These are phyloP conservation scores for Perognathus longimembris DNA, from an alignment of 2,113 vertebrate species.

Conservation along the genomic window DNA sequence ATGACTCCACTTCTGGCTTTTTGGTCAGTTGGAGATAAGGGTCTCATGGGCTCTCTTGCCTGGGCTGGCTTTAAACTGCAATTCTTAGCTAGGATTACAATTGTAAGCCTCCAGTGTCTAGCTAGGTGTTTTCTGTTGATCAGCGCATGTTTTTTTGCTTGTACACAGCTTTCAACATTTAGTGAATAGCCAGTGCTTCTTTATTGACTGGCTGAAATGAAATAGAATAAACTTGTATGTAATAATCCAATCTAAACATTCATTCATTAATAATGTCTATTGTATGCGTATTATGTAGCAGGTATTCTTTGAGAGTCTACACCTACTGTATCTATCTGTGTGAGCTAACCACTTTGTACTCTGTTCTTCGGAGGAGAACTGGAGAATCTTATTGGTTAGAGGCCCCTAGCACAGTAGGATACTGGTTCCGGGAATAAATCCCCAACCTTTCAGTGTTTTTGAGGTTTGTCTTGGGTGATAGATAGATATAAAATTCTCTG, in stretches of 20 bases:
- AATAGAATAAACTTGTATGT: background rate
- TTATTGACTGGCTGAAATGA: background rate
- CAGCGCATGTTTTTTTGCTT: background rate
- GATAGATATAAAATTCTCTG: background rate
- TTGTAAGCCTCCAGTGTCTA: no score
- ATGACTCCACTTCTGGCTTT: no score
- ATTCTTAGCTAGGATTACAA: no score
- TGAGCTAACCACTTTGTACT: conserved; percentile 14
- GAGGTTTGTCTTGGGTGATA: background rate
- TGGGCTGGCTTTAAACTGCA: no score
- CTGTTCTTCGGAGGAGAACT: conserved; percentile 13
- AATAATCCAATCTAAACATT: background rate
- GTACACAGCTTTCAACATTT: background rate
- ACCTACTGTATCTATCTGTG: background rate
- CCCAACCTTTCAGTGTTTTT: conserved; percentile 34
- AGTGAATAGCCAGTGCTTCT: background rate
- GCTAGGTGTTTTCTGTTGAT: background rate
- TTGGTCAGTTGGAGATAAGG: no score
- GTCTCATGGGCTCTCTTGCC: no score
- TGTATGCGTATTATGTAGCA: background rate
- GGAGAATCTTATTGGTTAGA: background rate
- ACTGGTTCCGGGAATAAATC: background rate
- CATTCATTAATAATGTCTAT: conserved; percentile 1
- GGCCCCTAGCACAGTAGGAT: background rate
- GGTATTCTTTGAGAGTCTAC: conserved; percentile 25